Evolutionary conservation across 1,140 invertebrate genomes (phyloP).

Genomic region (Melitaea cinxia): DNA sequence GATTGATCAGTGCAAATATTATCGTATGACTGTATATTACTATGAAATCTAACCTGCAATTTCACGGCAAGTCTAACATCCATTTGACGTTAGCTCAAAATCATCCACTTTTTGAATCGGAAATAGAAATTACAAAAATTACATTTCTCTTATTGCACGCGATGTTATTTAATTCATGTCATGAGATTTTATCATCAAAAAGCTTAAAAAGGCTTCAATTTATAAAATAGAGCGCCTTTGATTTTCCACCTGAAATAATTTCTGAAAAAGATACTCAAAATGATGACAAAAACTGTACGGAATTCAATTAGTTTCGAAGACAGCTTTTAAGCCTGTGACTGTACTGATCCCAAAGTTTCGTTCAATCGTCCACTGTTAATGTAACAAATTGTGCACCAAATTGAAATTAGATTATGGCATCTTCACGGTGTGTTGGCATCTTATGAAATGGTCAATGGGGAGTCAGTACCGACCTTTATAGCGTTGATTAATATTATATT

Average conservation of each 20-base stretch:
- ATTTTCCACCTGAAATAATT: slow-evolving; percentile 40
- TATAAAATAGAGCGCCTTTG: slow-evolving; percentile 32
- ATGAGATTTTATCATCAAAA: slow-evolving; percentile 27
- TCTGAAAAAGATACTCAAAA: slow-evolving; percentile 31
- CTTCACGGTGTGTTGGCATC: slow-evolving; percentile 69
- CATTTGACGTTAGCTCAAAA: neutral
- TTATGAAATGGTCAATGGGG: slow-evolving; percentile 78
- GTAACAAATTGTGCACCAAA: slow-evolving; percentile 65
- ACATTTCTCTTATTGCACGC: neutral
- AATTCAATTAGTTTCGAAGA: slow-evolving; percentile 74
- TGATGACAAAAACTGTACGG: slow-evolving; percentile 50
- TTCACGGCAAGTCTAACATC: slow-evolving; percentile 1
- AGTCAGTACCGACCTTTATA: slow-evolving; percentile 61
- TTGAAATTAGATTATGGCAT: slow-evolving; percentile 76
- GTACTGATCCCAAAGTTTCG: slow-evolving; percentile 62
- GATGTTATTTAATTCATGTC: slow-evolving; percentile 3
- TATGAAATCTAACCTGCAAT: slow-evolving; percentile 23
- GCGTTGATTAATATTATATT: slow-evolving; percentile 71
- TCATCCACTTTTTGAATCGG: neutral
- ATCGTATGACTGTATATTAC: neutral
- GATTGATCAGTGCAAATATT: slow-evolving; percentile 13
- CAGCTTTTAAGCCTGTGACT: slow-evolving; percentile 45
- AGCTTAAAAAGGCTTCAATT: slow-evolving; percentile 32
- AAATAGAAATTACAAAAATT: neutral
- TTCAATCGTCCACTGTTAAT: slow-evolving; percentile 60